Conservation (phyloP, 1,140 invertebrate species). For the Brachionus angularis region DNA sequence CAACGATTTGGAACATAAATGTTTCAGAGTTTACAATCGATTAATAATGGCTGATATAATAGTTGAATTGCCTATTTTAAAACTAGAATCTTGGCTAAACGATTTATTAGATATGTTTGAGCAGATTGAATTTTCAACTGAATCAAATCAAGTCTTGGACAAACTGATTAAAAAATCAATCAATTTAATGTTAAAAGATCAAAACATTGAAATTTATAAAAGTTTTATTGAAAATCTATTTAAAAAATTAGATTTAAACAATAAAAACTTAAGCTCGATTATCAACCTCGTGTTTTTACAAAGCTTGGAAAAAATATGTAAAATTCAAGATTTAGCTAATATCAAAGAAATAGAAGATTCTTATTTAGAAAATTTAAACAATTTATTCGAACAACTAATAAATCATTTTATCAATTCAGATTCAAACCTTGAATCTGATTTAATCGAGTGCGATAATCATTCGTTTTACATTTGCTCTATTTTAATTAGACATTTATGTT, state of each 20-base stretch:
- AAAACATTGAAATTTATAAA: slow-evolving; percentile 1
- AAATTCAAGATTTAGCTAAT: slow-evolving; percentile 2
- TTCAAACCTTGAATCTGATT: not conserved
- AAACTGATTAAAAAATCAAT: slow-evolving; percentile 7
- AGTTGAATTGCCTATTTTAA: not conserved
- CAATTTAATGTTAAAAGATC: not conserved
- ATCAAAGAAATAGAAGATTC: not conserved
- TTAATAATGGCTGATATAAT: not conserved
- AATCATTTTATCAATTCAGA: not conserved
- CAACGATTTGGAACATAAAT: not conserved
- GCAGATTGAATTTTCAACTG: not conserved
- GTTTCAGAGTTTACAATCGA: not conserved
- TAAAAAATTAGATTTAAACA: not conserved
- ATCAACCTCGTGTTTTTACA: not conserved
- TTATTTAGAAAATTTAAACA: not conserved
- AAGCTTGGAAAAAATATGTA: slow-evolving; percentile 1
- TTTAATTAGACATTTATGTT: not conserved
- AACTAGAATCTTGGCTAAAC: slow-evolving; percentile 21
- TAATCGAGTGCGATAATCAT: no score
- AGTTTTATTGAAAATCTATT: not conserved
- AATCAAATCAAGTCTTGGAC: not conserved
- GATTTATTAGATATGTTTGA: not conserved
- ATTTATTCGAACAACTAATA: not conserved
- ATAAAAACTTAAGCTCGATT: not conserved
- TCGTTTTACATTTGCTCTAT: not conserved